Evolutionary conservation across 2,797 vertebrate species (phyloP), one percentile per base, ranked within the genome.

Genomic region (Muraenolepis orangiensis): DNA sequence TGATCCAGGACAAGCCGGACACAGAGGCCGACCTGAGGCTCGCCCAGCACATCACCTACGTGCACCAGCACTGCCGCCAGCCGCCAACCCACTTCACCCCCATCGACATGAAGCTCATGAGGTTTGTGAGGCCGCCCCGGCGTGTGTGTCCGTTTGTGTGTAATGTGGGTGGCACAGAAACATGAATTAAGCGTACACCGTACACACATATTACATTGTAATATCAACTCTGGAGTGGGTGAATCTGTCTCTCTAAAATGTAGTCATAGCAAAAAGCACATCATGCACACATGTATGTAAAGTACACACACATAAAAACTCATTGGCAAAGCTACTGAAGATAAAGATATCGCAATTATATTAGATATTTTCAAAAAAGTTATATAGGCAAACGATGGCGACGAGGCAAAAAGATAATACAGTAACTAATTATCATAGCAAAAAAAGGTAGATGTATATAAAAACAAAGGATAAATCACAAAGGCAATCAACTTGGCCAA

Each of bases 21-120:
- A 83, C 95, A 0, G 96, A 98, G 1, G 92, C 93, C 0, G 96
- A 98, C 83, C 89, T 98, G 81, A 93, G 95, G 16, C 88, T 98
- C 34, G 97, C 97, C 11, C 96, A 97, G 81, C 96, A 98, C 85
- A 97, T 98, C 88, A 98, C 96, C 32, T 97, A 97, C 0, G 96
- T 98, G 57, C 97, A 98, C 87, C 96, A 95, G 91, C 96, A 98
- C 86, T 95, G 89, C 80, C 93, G 92, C 28, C 96, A 98, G 87
- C 96, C 96, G 0, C 96, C 96, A 1, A 89, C 91, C 0, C 94
- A 96, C 88, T 96, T 95, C 87, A 93, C 91, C 40, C 95, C 95
- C 72, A 93, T 98, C 12, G 92, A 97, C 85, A 98, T 98, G 97
- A 96, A 96, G 76, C 94, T 94, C 18, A 94, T 95, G 94, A 94